Evolutionary conservation across 2,888 invertebrate genomes (phyloP).

Genomic region (Philereme vetulata): DNA sequence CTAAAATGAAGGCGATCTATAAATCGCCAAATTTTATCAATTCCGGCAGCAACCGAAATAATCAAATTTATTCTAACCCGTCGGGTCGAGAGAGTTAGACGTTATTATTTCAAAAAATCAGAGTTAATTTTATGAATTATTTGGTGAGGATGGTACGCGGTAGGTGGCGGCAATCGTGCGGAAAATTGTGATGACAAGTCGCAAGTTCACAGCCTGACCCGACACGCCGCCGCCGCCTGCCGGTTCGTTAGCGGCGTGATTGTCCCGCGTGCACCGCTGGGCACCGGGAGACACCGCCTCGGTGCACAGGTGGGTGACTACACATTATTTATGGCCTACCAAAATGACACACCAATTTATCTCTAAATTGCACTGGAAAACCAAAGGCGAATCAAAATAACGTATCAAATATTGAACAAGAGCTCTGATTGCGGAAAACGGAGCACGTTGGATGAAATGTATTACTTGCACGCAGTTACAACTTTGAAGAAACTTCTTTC

Average conservation of each 20-base stretch:
- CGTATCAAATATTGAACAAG: too few species aligned
- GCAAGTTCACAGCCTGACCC: not conserved
- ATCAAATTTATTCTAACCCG: conserved; percentile 11
- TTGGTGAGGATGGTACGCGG: conserved; percentile 2
- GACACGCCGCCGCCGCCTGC: not conserved
- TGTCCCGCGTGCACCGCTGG: not conserved
- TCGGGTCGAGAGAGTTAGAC: conserved; percentile 13
- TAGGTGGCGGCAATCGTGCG: conserved; percentile 13
- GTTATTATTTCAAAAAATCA: conserved; percentile 23
- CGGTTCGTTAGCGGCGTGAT: conserved; percentile 2
- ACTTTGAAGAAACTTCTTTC: too few species aligned
- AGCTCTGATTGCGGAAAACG: too few species aligned
- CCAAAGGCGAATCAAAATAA: too few species aligned
- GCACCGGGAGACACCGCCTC: not conserved
- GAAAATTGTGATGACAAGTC: conserved; percentile 18
- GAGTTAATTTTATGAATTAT: conserved; percentile 23
- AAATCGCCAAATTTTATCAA: not conserved
- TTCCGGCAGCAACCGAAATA: conserved; percentile 13
- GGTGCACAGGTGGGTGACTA: not conserved
- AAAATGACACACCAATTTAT: too few species aligned
- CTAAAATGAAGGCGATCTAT: too few species aligned
- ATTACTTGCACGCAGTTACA: too few species aligned
- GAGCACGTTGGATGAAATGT: too few species aligned
- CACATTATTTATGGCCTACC: not conserved
- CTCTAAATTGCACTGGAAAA: too few species aligned